Percentiles rank a stretch among this genome's conserved stretches.
phyloP scores from a whole-genome alignment of 2,888 invertebrate genomes.

The Tolmerus cingulatus region DNA sequence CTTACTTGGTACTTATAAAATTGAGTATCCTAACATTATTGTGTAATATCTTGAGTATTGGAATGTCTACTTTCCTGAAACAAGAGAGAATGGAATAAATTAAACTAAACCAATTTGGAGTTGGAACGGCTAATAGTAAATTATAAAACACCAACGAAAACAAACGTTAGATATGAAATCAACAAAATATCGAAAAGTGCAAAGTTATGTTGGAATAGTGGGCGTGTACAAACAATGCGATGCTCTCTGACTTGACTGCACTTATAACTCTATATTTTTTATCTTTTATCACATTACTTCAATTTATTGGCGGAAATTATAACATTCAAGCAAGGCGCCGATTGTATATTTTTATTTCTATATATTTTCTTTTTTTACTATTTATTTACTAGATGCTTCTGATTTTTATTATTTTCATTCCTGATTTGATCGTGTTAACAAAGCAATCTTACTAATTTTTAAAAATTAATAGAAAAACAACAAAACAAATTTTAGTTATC shows the following conservation, averaged over 20 bases:
- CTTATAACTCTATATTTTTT: background rate
- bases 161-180: background rate
- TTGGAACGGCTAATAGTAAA: background rate
- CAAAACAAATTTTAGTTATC: background rate
- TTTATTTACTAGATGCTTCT: background rate
- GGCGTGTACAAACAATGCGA: background rate
- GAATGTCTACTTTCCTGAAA: conserved; percentile 53
- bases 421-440: background rate
- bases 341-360: background rate
- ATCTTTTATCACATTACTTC: background rate
- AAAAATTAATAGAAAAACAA: background rate
- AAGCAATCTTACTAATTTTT: background rate
- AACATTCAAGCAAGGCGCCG: background rate
- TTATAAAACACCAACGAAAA: background rate
- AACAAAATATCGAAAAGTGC: background rate
- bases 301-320: background rate
- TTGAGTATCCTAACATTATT: conserved; percentile 47
- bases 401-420: background rate
- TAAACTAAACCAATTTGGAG: background rate
- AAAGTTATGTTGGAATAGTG: background rate
- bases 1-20: conserved; percentile 23
- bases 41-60: conserved; percentile 52
- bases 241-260: background rate
- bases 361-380: background rate
- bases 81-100: conserved; percentile 36